Conservation (phyloP, 1,140 invertebrate species). For the Zaprionus nigranus region DNA sequence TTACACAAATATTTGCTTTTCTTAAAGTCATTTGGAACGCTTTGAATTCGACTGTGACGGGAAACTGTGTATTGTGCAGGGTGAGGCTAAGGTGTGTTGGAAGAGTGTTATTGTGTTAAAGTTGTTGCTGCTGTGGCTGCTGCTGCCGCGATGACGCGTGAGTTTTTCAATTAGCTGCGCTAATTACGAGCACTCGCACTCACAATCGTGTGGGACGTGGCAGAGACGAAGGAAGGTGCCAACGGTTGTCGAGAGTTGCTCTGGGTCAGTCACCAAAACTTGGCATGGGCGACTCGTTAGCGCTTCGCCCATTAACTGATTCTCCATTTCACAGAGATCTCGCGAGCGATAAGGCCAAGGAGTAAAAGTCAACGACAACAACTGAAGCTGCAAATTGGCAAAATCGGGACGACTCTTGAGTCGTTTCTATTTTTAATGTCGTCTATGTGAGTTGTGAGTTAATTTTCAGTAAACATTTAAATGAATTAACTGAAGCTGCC, state of each 20-base stretch:
- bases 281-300: slow-evolving; percentile 47
- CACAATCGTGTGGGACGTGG: slow-evolving; percentile 20
- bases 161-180: slow-evolving; percentile 65
- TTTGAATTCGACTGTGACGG: slow-evolving; percentile 9
- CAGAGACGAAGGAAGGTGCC: not conserved
- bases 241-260: not conserved
- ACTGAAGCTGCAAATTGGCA: slow-evolving; percentile 16
- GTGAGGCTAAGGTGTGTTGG: not conserved
- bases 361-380: slow-evolving; percentile 2
- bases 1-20: slow-evolving; percentile 1
- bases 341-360: slow-evolving; percentile 23
- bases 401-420: slow-evolving; percentile 14
- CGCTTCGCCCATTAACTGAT: slow-evolving; percentile 21
- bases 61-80: not conserved
- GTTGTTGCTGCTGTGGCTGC: not conserved
- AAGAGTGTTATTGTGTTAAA: not conserved
- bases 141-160: slow-evolving; percentile 38
- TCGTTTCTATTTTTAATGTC: slow-evolving; percentile 49
- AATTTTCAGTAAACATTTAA: slow-evolving; percentile 42
- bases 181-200: slow-evolving; percentile 56
- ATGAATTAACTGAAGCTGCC: slow-evolving; percentile 18
- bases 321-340: slow-evolving; percentile 24
- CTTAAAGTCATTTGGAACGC: slow-evolving; percentile 8
- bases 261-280: slow-evolving; percentile 51
- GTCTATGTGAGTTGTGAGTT: slow-evolving; percentile 53